phyloP scores from a whole-genome alignment of 2,113 vertebrate species.

The Petaurus breviceps region DNA sequence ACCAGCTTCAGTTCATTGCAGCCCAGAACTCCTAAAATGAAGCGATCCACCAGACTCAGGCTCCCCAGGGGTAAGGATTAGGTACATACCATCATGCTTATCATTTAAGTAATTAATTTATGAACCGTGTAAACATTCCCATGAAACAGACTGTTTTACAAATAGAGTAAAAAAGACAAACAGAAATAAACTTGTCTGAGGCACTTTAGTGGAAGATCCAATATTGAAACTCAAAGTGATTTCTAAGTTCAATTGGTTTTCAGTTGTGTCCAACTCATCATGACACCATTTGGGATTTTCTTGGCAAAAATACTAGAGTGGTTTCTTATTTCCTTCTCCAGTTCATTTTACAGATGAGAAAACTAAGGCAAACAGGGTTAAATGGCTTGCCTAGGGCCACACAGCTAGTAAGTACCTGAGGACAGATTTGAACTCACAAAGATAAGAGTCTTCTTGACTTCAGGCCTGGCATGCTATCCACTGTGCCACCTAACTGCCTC shows the following conservation, averaged over 20 bases:
- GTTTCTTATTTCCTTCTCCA: too few relatives aligned
- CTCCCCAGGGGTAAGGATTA: background rate
- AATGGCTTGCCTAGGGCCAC: background rate
- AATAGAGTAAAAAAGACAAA: background rate
- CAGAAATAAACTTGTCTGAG: background rate
- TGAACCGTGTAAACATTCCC: background rate
- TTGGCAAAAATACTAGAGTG: too few relatives aligned
- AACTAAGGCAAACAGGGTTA: background rate
- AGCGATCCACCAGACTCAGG: background rate
- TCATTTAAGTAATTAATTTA: background rate
- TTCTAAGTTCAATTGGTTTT: background rate
- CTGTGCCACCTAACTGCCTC: background rate
- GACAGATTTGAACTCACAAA: background rate
- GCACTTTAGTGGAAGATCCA: background rate
- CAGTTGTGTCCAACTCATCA: too few relatives aligned
- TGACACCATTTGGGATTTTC: too few relatives aligned
- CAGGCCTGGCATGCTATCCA: background rate
- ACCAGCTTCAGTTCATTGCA: background rate
- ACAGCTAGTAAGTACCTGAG: background rate
- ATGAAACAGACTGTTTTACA: background rate
- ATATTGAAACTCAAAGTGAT: background rate
- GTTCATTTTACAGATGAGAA: too few relatives aligned
- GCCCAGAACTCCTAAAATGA: background rate
- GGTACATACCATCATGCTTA: background rate
- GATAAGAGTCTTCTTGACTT: background rate